phyloP scores from a whole-genome alignment of 2,888 invertebrate genomes.

The Steinernema scapterisci region DNA sequence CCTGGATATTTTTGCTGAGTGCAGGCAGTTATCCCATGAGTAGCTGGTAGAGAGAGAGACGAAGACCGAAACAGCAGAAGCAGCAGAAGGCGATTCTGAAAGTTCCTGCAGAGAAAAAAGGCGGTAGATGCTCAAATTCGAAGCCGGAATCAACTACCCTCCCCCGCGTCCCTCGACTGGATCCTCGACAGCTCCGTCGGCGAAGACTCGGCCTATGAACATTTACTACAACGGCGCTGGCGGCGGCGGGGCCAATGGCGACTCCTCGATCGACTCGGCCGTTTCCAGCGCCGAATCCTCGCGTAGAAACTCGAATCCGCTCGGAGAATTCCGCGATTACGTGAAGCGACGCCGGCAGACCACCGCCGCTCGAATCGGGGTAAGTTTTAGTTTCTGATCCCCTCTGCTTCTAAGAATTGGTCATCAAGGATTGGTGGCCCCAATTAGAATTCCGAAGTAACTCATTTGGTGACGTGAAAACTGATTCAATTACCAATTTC shows the following conservation, averaged over 20 bases:
- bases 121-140: constrained; percentile 20
- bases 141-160: constrained; percentile 4
- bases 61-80: background rate
- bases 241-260: background rate
- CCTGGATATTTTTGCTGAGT: background rate
- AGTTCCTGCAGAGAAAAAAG: background rate
- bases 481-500: too few relatives aligned
- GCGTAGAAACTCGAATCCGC: constrained; percentile 20
- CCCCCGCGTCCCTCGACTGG: background rate
- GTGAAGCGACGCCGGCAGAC: constrained; percentile 24
- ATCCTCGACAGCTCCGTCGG: background rate
- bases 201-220: constrained; percentile 13
- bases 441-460: too few relatives aligned
- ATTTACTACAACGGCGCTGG: constrained; percentile 13
- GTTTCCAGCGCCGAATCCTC: constrained; percentile 23
- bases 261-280: constrained; percentile 28
- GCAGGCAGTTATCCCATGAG: background rate
- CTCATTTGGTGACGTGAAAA: too few relatives aligned
- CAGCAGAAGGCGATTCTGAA: too few relatives aligned
- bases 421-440: too few relatives aligned
- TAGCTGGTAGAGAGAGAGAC: background rate
- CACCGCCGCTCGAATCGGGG: constrained; percentile 22
- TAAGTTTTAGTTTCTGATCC: background rate
- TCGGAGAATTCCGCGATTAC: constrained; percentile 25
- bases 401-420: too few relatives aligned